Evolutionary conservation across 37 sponge, comb jelly and placozoan species (phyloP).

Genomic region (Axinella damicornis): DNA sequence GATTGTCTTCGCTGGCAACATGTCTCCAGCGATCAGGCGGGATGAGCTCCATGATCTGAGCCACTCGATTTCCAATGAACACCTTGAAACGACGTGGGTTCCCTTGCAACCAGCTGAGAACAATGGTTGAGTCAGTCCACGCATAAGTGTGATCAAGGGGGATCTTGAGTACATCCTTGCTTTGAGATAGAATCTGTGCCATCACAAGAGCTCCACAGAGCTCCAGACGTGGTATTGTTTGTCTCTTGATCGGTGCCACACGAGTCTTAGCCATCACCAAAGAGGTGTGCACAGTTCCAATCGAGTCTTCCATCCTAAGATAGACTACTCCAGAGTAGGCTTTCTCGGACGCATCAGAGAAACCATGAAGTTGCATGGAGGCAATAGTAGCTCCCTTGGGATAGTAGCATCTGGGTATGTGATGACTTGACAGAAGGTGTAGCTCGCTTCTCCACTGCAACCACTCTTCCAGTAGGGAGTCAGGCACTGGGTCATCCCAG

Average conservation of each 20-base stretch:
- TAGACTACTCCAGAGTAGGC: conserved; percentile 43
- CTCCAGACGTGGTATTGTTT: conserved; percentile 24
- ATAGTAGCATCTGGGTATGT: conserved; percentile 29
- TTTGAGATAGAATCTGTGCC: conserved; percentile 17
- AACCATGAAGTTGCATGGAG: conserved; percentile 27
- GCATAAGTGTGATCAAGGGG: not conserved
- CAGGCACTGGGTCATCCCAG: conserved; percentile 37
- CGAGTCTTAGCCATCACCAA: conserved; percentile 27
- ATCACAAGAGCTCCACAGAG: conserved; percentile 10
- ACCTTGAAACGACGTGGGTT: conserved; percentile 33
- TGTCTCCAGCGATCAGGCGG: conserved; percentile 9
- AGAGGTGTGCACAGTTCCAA: conserved; percentile 17
- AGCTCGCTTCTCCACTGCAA: conserved; percentile 27
- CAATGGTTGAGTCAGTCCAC: conserved; percentile 34
- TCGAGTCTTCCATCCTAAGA: conserved; percentile 22
- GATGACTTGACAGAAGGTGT: conserved; percentile 1
- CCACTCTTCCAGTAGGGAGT: conserved; percentile 9
- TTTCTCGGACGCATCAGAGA: conserved; percentile 35
- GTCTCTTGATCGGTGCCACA: conserved; percentile 28
- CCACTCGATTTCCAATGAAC: conserved; percentile 32
- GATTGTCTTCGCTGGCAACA: conserved; percentile 17
- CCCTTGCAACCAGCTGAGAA: conserved; percentile 6
- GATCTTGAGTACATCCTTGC: conserved; percentile 8
- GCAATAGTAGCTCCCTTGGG: conserved; percentile 19
- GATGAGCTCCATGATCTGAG: conserved; percentile 24